phyloP scores from a whole-genome alignment of 2,797 vertebrate genomes.

The Coregonus ussuriensis region DNA sequence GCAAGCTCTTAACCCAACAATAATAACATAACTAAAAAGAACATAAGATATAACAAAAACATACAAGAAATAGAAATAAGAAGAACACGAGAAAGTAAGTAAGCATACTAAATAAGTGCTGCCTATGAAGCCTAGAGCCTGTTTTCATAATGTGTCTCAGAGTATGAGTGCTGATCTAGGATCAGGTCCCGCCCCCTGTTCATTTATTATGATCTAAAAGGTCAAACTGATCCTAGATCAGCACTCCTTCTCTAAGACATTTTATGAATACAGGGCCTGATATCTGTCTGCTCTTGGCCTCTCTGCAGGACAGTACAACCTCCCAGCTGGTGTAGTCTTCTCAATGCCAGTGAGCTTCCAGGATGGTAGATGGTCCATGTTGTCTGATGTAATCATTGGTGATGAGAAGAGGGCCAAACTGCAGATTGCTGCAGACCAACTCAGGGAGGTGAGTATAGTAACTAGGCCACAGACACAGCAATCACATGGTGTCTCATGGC shows the following conservation, averaged over 20 bases:
- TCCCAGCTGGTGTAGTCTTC: conserved; percentile 82
- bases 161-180: too few relatives aligned
- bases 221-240: not conserved
- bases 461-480: not conserved
- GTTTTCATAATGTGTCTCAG: too few relatives aligned
- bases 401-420: conserved; percentile 70
- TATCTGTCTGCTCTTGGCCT: not conserved
- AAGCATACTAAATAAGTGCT: not conserved
- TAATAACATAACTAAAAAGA: too few relatives aligned
- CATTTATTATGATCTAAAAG: conserved; percentile 8
- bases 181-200: too few relatives aligned
- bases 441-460: conserved; percentile 73
- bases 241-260: not conserved
- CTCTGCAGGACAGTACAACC: conserved; percentile 74
- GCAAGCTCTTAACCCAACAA: too few relatives aligned
- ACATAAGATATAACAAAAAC: conserved; percentile 5
- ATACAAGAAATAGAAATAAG: not conserved
- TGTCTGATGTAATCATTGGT: conserved; percentile 66
- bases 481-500: conserved; percentile 2
- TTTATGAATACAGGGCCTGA: not conserved
- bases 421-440: conserved; percentile 65
- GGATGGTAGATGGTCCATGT: conserved; percentile 76
- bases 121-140: not conserved
- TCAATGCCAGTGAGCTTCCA: conserved; percentile 86
- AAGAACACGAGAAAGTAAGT: not conserved